These are phyloP conservation scores for Mus spicilegus DNA, from an alignment of 2,113 vertebrate species.

Conservation along the genomic window DNA sequence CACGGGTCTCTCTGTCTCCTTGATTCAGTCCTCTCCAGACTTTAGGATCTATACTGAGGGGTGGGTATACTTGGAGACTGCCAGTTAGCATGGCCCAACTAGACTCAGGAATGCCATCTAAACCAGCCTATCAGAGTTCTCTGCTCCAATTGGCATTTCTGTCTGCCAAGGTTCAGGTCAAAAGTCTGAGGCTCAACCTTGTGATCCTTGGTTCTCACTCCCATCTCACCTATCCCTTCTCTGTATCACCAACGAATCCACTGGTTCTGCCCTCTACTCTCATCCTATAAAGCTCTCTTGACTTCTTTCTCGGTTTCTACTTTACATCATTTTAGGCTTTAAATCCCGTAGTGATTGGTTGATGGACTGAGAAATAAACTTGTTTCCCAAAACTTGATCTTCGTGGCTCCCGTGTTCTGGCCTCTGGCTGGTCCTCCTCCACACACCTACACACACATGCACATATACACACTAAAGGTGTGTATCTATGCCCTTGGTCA, in stretches of 20 bases:
- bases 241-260: accelerated
- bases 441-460: background rate
- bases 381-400: background rate
- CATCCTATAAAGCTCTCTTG: background rate
- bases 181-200: background rate
- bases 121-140: background rate
- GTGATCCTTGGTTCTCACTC: background rate
- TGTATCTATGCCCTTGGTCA: background rate
- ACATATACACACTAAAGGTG: background rate
- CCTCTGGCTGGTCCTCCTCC: background rate
- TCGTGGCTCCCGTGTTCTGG: background rate
- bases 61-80: background rate
- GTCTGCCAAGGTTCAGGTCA: background rate
- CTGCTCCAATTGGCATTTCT: background rate
- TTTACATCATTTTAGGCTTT: background rate
- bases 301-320: background rate
- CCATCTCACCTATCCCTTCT: background rate
- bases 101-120: background rate
- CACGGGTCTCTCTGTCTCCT: background rate
- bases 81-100: background rate
- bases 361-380: background rate
- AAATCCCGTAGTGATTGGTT: background rate
- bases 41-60: background rate
- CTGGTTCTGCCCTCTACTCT: background rate
- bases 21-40: background rate